These are phyloP conservation scores for Drosophila anceps DNA, from an alignment of 2,888 invertebrate species.

Conservation along the genomic window DNA sequence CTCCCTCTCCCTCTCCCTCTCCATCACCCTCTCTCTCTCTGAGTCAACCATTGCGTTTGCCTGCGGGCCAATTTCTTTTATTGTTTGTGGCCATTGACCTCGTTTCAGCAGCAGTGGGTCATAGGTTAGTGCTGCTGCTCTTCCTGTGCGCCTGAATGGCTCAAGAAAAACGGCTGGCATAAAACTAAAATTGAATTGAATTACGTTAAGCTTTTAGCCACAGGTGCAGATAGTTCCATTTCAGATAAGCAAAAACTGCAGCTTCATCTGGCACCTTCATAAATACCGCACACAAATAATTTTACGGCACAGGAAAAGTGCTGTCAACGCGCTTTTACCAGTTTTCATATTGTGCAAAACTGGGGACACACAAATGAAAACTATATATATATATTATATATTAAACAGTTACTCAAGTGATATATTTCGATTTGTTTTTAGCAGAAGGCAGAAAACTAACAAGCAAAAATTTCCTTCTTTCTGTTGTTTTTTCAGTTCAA, in stretches of 20 bases:
- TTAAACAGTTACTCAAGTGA: background rate
- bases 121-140: constrained; percentile 28
- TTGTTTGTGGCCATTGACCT: constrained; percentile 66
- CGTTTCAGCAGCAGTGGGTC: constrained; percentile 48
- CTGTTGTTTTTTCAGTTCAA: too few species aligned
- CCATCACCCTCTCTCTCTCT: background rate
- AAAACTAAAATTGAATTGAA: constrained; percentile 57
- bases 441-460: too few species aligned
- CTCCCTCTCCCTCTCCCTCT: background rate
- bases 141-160: constrained; percentile 21
- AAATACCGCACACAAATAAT: constrained; percentile 29
- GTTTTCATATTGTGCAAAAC: constrained; percentile 8
- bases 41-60: constrained; percentile 8
- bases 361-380: background rate
- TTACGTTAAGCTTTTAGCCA: constrained; percentile 64
- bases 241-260: constrained; percentile 34
- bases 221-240: constrained; percentile 37
- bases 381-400: background rate
- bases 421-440: background rate
- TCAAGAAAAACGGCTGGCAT: constrained; percentile 37
- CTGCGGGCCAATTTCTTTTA: constrained; percentile 53
- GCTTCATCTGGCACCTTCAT: constrained; percentile 21
- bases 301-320: constrained; percentile 7
- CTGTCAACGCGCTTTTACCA: constrained; percentile 1
- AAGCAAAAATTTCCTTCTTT: background rate